Evolutionary conservation across 2,113 vertebrate genomes (phyloP).

Genomic region (Ellobius talpinus): DNA sequence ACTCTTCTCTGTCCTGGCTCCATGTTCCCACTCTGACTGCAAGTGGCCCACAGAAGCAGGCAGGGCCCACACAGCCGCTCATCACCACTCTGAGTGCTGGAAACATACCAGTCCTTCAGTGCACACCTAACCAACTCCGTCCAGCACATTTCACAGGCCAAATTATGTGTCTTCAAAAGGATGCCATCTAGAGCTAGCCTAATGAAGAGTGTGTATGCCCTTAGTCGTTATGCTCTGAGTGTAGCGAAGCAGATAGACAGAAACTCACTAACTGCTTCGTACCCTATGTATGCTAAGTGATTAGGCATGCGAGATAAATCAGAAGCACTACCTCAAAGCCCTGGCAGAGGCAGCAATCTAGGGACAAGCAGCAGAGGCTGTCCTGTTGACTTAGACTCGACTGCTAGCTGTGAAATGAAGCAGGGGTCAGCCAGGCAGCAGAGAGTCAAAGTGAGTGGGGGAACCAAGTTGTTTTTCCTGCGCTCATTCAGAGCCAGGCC

Average conservation of each 20-base stretch:
- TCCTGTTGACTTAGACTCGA: slow-evolving; percentile 72
- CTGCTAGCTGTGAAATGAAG: slow-evolving; percentile 72
- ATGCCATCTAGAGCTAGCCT: not conserved
- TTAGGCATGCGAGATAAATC: not conserved
- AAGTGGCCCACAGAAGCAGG: not conserved
- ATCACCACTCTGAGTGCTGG: not conserved
- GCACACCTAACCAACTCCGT: not conserved
- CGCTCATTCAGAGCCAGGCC: slow-evolving; percentile 76
- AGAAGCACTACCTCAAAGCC: slow-evolving; percentile 47
- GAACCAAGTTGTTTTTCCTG: slow-evolving; percentile 76
- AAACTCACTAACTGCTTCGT: slow-evolving; percentile 56
- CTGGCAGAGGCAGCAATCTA: slow-evolving; percentile 36
- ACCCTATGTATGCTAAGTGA: slow-evolving; percentile 60
- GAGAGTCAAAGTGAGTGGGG: slow-evolving; percentile 36
- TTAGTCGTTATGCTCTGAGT: slow-evolving; percentile 56
- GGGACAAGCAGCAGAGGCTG: slow-evolving; percentile 50
- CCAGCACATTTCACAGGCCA: not conserved
- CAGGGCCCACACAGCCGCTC: not conserved
- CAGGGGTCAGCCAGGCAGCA: slow-evolving; percentile 62
- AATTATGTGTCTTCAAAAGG: not conserved
- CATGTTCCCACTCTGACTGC: not conserved
- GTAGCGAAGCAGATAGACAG: slow-evolving; percentile 72
- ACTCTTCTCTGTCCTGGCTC: not conserved
- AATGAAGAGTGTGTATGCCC: not conserved
- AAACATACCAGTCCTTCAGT: not conserved